Evolutionary conservation across 1,140 invertebrate genomes (phyloP).

Genomic region (Aradophagus sp.): DNA sequence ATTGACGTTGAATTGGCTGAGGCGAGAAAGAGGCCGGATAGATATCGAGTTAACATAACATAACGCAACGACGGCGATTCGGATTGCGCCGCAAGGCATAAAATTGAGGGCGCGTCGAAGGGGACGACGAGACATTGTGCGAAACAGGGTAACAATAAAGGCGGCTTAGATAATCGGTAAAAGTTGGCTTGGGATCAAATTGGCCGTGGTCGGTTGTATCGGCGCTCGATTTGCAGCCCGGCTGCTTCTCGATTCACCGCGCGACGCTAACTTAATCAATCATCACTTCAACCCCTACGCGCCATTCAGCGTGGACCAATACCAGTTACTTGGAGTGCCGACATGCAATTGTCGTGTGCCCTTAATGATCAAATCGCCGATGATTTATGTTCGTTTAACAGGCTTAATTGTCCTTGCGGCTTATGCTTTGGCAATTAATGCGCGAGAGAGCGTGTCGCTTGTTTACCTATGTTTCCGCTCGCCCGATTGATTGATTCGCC

Average conservation of each 20-base stretch:
- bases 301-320: conserved; percentile 31
- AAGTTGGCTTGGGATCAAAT: conserved; percentile 54
- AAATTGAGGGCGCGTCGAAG: conserved; percentile 47
- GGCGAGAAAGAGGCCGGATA: conserved; percentile 27
- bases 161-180: conserved; percentile 53
- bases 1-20: too few species aligned
- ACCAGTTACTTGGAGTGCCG: conserved; percentile 30
- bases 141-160: conserved; percentile 48
- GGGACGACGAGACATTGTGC: conserved; percentile 37
- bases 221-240: conserved; percentile 28
- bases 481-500: too few species aligned
- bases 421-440: conserved; percentile 27
- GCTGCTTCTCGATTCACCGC: conserved; percentile 44
- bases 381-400: conserved; percentile 52
- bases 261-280: conserved; percentile 59
- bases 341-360: conserved; percentile 52
- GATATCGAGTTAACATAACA: conserved; percentile 36
- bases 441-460: background rate
- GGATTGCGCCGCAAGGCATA: conserved; percentile 51
- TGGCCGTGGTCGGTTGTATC: conserved; percentile 51
- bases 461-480: background rate
- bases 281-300: conserved; percentile 41
- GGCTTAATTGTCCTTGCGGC: conserved; percentile 24
- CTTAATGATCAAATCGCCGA: conserved; percentile 48
- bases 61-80: conserved; percentile 53